Percentiles rank a stretch among this genome's conserved stretches.
Evolutionary conservation across 64 coral and sea anemone species (phyloP).

Genomic region (Hydrozoanthus tunicans): DNA sequence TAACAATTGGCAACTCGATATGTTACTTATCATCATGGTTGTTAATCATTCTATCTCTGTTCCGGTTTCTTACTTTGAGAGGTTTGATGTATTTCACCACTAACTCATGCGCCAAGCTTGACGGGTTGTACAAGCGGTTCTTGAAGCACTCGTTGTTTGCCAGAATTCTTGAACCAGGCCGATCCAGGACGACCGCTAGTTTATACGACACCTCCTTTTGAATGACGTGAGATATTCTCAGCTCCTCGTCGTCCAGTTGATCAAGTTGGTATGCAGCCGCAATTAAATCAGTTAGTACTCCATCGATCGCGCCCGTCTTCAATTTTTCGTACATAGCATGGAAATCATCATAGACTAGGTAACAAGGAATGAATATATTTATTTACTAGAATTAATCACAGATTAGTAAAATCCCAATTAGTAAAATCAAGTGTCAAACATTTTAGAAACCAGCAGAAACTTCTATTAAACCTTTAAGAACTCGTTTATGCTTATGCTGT

Average conservation of each 20-base stretch:
- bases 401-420: neutral
- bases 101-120: conserved; percentile 19
- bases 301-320: conserved; percentile 47
- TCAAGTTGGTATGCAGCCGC: conserved; percentile 48
- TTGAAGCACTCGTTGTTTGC: conserved; percentile 19
- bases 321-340: conserved; percentile 35
- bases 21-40: no score
- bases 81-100: conserved; percentile 28
- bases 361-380: neutral
- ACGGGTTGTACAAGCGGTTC: conserved; percentile 46
- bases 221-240: conserved; percentile 48
- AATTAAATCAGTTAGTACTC: conserved; percentile 73
- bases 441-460: no score
- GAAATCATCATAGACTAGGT: conserved; percentile 51
- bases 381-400: neutral
- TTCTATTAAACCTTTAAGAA: no score
- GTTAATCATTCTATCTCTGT: no score
- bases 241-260: neutral
- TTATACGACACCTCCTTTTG: conserved; percentile 14
- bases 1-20: no score
- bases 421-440: no score
- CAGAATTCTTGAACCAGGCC: neutral
- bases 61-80: conserved; percentile 14
- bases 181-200: neutral
- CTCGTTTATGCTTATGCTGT: no score